Conservation (phyloP, 2,888 invertebrate species). For the Pachliopta kotzebuea region DNA sequence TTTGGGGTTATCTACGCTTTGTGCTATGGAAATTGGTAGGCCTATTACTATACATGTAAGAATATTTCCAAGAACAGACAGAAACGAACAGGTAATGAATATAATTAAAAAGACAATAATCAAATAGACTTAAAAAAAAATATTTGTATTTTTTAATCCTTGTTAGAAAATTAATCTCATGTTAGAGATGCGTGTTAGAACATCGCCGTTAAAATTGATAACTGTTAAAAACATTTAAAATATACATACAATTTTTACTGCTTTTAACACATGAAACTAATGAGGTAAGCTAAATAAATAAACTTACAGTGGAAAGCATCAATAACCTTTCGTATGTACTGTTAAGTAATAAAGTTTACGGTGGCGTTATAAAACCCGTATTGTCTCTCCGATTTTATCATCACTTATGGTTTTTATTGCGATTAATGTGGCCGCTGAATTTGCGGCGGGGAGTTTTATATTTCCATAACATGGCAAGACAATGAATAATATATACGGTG, state of each 20-base stretch:
- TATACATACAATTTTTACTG: neutral
- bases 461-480: constrained; percentile 41
- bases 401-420: constrained; percentile 7
- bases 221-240: neutral
- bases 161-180: too few relatives aligned
- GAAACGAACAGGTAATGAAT: too few relatives aligned
- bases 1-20: too few relatives aligned
- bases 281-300: neutral
- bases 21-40: too few relatives aligned
- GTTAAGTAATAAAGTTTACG: constrained; percentile 22
- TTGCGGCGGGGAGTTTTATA: constrained; percentile 24
- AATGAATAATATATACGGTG: constrained; percentile 43
- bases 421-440: constrained; percentile 16
- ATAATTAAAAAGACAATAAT: too few relatives aligned
- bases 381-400: constrained; percentile 12
- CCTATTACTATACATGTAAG: too few relatives aligned
- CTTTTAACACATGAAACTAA: neutral
- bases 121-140: too few relatives aligned
- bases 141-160: too few relatives aligned
- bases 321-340: constrained; percentile 12
- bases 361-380: neutral
- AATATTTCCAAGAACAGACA: too few relatives aligned
- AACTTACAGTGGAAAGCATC: constrained; percentile 3
- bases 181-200: too few relatives aligned
- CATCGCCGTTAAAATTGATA: too few relatives aligned